Evolutionary conservation across 2,888 invertebrate genomes (phyloP), one percentile per base, ranked within the genome.

Genomic region (Caenorhabditis afra): DNA sequence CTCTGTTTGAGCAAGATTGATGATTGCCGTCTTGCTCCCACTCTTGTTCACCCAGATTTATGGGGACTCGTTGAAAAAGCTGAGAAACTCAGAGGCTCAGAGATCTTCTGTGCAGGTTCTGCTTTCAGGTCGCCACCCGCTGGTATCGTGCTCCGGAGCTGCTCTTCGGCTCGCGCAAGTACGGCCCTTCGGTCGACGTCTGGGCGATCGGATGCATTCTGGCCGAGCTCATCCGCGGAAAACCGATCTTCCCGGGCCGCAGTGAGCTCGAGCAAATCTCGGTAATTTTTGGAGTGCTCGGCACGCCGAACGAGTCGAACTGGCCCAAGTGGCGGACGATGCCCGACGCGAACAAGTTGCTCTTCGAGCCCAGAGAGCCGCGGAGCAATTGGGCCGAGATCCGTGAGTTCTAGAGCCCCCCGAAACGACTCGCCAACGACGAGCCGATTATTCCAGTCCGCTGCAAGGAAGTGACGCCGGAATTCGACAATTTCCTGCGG

Each of bases 231-330:
- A 49, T 85, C 16, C 84, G 86, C 20, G 81, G 85, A 1, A 74
- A 59, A 37, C 88, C 88, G 0, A 52, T 87, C 2, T 86, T 87
- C 67, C 79, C 79, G 71, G 89, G 89, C n/a, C 64, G 83, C 22
- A 87, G 83, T 71, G 88, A 88, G 59, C 79, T 88, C 39, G 88
- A 88, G 49, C 88, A 88, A 57, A 84, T 88, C n/a, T 83, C 85
- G 10, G 66, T 80, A 8, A 81, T 88, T 3, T 87, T 88, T 50
- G 58, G 73, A 11, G 75, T 86, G 4, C 79, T 88, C 12, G 88
- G 88, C 18, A 88, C 86, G 14, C 88, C 88, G n/a, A 82, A 76
- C 22, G 77, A 80, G 10, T 44, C 68, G 22, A 85, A 61, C 45
- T 88, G 88, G 88, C 87, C 87, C 1, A 83, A 78, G n/a, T 89